These are phyloP conservation scores for Diorhabda elongata DNA, from an alignment of 1,140 invertebrate species.

Conservation along the genomic window DNA sequence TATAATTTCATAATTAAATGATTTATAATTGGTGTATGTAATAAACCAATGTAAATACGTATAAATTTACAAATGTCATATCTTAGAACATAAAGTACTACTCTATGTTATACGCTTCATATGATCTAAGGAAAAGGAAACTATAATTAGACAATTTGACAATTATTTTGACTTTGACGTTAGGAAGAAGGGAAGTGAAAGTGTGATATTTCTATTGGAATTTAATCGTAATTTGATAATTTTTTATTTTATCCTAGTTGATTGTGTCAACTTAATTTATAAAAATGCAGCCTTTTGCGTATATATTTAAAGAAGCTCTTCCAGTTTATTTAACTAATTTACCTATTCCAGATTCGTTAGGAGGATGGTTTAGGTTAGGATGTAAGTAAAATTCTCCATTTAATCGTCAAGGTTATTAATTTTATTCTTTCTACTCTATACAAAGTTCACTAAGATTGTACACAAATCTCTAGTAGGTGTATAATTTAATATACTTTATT, in stretches of 20 bases:
- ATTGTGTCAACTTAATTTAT: neutral
- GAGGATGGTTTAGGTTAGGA: constrained; percentile 75
- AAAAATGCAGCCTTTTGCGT: constrained; percentile 62
- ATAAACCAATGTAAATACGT: too few relatives aligned
- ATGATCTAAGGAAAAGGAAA: neutral
- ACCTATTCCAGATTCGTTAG: constrained; percentile 70
- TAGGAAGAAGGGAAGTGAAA: neutral
- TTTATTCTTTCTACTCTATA: too few relatives aligned
- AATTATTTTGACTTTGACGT: neutral
- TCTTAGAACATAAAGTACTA: too few relatives aligned
- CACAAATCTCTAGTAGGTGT: too few relatives aligned
- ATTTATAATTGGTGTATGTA: too few relatives aligned
- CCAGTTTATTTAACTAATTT: constrained; percentile 73
- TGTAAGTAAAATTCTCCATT: constrained; percentile 49
- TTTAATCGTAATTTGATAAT: neutral
- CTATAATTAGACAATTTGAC: neutral
- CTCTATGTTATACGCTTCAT: neutral
- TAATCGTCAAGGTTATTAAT: too few relatives aligned
- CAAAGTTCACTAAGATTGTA: too few relatives aligned
- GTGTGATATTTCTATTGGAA: neutral
- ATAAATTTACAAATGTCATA: too few relatives aligned
- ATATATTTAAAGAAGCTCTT: constrained; percentile 67
- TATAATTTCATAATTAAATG: too few relatives aligned
- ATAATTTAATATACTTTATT: too few relatives aligned
- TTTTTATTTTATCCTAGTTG: neutral